Base-by-base conservation (phyloP, 2,113 vertebrate genomes). In the Mormyrus iriodes region DNA sequence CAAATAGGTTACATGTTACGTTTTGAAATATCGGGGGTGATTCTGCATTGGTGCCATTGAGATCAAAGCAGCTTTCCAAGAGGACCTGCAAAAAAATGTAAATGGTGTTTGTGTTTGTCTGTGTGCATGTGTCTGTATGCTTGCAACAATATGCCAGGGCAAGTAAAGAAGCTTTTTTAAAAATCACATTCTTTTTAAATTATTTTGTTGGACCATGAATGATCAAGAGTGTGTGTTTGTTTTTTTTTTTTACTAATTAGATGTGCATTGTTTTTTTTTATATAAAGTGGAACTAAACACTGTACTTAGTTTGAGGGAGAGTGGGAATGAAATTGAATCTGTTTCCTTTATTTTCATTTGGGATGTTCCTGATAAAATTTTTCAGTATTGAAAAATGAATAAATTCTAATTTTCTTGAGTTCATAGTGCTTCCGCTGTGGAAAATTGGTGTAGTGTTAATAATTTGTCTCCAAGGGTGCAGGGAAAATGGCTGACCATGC, bases 291-390 rank as follows among this genome's bases (percentile, higher is more conserved):
- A 85, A 85, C 24, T 49, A 85, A 48, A 85, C 24, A 49, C 73
- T 85, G 42, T 85, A 85, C 24, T 19, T 42, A 48, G 19, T 49
- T 21, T 49, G 46, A 44, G n/a, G 44, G 44, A 31, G n/a, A 4
- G 5, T 51, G 83, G 83, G 24, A 85, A 49, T 85, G 21, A 13
- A 49, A n/a, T 51, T 13, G 35, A 49, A 27, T 85, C 13, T 27
- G 21, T 85, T n/a, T n/a, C n/a, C n/a, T n/a, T n/a, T n/a, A 17
- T 85, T 85, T 85, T 51, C 44, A 27, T 85, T 85, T 85, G 83
- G 48, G 83, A 51, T 49, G 44, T 85, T 27, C 6, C 5, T 15
- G 35, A 76, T 76, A 76, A 35, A 48, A 48, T 46, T 83, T 83
- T 83, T 19, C 44, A 8, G 10, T n/a, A 4, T 1, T 1, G 9